These are phyloP conservation scores for Ceuthmochares aereus DNA, from an alignment of 2,113 vertebrate genomes.

Conservation along the genomic window DNA sequence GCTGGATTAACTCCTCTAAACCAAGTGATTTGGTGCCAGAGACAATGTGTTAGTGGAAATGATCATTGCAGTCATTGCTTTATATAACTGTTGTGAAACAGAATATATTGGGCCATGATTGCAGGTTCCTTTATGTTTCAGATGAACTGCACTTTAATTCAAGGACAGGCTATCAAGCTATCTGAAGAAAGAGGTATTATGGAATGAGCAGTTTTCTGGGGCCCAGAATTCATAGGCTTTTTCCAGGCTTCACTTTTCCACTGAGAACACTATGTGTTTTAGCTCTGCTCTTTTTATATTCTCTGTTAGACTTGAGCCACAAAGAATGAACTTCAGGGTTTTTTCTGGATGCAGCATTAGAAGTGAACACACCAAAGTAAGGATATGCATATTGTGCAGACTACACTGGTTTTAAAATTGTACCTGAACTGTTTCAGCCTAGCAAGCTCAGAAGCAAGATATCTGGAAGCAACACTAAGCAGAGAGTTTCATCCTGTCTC, in stretches of 20 bases:
- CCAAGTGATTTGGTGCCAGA: neutral
- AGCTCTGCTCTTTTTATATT: neutral
- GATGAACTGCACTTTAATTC: neutral
- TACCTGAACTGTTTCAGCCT: neutral
- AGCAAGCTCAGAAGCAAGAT: neutral
- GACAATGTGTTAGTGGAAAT: neutral
- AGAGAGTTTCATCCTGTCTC: neutral
- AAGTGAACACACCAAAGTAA: neutral
- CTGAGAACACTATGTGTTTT: neutral
- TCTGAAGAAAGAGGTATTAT: neutral
- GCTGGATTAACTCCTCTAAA: neutral
- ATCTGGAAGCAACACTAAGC: neutral
- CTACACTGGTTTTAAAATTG: neutral
- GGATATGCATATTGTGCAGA: neutral
- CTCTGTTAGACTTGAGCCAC: neutral
- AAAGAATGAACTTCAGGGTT: neutral
- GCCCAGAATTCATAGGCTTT: neutral
- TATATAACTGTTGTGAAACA: neutral
- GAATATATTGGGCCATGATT: neutral
- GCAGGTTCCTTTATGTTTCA: neutral
- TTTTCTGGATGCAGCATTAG: neutral
- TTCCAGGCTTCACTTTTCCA: neutral
- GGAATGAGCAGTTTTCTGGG: neutral
- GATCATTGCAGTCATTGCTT: neutral
- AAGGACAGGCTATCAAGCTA: neutral